Percentiles rank a stretch among this genome's conserved stretches.
Evolutionary conservation across 2,888 invertebrate species (phyloP).

Genomic region (Watsonalla cultraria): DNA sequence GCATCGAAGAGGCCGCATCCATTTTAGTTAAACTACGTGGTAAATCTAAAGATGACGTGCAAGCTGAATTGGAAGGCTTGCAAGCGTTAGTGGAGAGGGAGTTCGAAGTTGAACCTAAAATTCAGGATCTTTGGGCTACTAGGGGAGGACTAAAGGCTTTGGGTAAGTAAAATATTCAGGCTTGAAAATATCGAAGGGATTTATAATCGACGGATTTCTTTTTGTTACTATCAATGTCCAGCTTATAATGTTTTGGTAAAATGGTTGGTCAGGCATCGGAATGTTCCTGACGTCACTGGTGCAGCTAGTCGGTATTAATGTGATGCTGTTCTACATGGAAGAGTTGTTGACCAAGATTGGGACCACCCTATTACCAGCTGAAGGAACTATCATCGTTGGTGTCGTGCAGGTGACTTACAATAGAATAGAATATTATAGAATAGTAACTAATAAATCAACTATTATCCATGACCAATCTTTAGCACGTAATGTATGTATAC

Average conservation of each 20-base stretch:
- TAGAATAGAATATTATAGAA: too few species aligned
- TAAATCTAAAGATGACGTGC: conserved; percentile 76
- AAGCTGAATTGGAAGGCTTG: conserved; percentile 77
- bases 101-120: conserved; percentile 51
- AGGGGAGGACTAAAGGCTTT: conserved; percentile 86
- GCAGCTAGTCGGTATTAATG: conserved; percentile 90
- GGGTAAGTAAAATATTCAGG: conserved; percentile 40
- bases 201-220: too few species aligned
- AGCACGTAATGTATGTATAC: too few species aligned
- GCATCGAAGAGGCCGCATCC: conserved; percentile 78
- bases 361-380: conserved; percentile 78
- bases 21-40: conserved; percentile 84
- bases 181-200: too few species aligned
- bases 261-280: conserved; percentile 69
- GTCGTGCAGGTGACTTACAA: conserved; percentile 53
- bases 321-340: conserved; percentile 87
- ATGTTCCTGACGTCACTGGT: conserved; percentile 87
- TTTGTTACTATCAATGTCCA: too few species aligned
- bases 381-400: conserved; percentile 85
- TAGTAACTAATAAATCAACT: too few species aligned
- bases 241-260: too few species aligned
- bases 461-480: too few species aligned
- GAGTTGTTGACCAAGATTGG: conserved; percentile 83
- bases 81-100: conserved; percentile 58
- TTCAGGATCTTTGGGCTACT: conserved; percentile 82